Base-by-base conservation (phyloP, 2,113 vertebrate genomes). In the Semicossyphus pulcher region DNA sequence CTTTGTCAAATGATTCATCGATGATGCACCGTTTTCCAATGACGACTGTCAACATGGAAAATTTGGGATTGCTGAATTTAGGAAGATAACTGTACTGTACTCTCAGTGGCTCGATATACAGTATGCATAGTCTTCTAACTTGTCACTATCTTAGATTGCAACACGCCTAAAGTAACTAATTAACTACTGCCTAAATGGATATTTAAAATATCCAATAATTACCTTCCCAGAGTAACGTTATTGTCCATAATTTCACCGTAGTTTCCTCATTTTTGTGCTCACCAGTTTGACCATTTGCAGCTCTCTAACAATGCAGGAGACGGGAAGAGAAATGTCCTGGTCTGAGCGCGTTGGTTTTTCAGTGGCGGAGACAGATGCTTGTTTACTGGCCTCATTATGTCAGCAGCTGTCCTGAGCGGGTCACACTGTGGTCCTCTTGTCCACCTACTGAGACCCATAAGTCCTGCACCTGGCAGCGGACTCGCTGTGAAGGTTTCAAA, bases 331-430 rank as follows among this genome's bases (percentile, higher is more conserved):
- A 81, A 60, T 47, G 78, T 28, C 45, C 82, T 20, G 83, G 78
- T 69, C 71, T 85, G 86, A 84, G 89, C 64, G 84, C 72, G 69
- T 60, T 59, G 32, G 41, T 82, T 51, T 85, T 84, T 89, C 85
- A 83, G 72, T 63, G 77, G 42, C 78, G 86, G 88, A 89, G 88
- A 92, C 84, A 92, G 88, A 91, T 90, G 90, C 91, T 93, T 94
- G 92, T 94, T 94, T 94, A 91, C 90, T 91, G 93, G 87, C 93
- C 93, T 94, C 91, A 93, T 93, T 94, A 93, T 94, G 92, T 94
- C 92, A 92, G 87, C 84, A 85, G 84, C 84, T 88, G 89, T 92
- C 92, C 89, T 75, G 74, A 80, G 81, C 90, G 86, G 93, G 91
- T 93, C 90, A 90, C 84, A 83, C 80, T 65, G 75, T 78, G 85